Evolutionary conservation across 2,888 invertebrate genomes (phyloP).

Genomic region (Aricia artaxerxes): DNA sequence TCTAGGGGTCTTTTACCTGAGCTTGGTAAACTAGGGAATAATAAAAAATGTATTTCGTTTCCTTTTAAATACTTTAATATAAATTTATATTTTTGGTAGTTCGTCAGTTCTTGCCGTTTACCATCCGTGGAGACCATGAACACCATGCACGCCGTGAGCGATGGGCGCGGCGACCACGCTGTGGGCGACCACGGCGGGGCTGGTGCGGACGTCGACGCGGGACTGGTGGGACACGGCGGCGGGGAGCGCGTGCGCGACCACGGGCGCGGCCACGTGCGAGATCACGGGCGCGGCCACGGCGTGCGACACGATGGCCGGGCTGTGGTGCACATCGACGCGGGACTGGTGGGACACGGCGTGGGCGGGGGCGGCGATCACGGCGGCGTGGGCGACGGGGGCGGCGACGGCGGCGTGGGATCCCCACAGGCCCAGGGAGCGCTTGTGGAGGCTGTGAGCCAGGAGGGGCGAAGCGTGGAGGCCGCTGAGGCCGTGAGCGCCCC

Average conservation of each 20-base stretch:
- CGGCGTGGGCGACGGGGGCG: conserved; percentile 35
- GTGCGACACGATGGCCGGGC: conserved; percentile 41
- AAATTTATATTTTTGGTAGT: conserved; percentile 40
- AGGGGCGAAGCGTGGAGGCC: conserved; percentile 45
- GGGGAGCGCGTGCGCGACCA: conserved; percentile 45
- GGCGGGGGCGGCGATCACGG: conserved; percentile 39
- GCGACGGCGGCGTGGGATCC: conserved; percentile 48
- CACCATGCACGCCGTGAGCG: conserved; percentile 43
- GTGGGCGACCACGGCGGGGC: conserved; percentile 52
- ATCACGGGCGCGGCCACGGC: conserved; percentile 40
- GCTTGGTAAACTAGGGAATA: too few relatives aligned
- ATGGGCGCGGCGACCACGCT: conserved; percentile 48
- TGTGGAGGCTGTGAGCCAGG: conserved; percentile 45
- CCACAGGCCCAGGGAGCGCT: conserved; percentile 48
- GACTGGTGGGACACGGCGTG: conserved; percentile 56
- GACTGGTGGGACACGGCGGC: conserved; percentile 73
- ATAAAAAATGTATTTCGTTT: too few relatives aligned
- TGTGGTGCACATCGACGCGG: conserved; percentile 56
- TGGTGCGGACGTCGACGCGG: conserved; percentile 58
- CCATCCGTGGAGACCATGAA: conserved; percentile 57
- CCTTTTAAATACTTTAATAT: background rate
- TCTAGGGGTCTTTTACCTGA: too few relatives aligned
- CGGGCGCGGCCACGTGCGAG: conserved; percentile 48
- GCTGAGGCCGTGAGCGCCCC: conserved; percentile 42
- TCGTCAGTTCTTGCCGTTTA: conserved; percentile 64